A percentile compares a stretch with the other conserved stretches of the same genome.
These are phyloP conservation scores for Phoxinus dragarum DNA, from an alignment of 2,797 vertebrate species.

Conservation along the genomic window DNA sequence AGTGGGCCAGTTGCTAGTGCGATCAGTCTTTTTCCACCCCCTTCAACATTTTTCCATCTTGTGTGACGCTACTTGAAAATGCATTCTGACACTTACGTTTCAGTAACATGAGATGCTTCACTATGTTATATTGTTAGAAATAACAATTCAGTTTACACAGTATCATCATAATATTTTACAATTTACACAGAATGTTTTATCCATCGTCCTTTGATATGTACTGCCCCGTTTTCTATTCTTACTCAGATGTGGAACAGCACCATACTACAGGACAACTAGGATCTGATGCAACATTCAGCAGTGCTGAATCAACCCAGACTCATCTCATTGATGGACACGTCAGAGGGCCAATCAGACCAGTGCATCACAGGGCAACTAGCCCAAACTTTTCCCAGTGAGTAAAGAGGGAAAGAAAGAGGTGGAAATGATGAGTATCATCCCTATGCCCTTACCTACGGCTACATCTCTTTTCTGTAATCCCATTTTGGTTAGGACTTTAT, in stretches of 20 bases:
- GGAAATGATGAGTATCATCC: background rate
- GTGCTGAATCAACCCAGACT: constrained; percentile 1
- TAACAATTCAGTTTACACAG: background rate
- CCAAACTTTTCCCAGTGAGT: constrained; percentile 67
- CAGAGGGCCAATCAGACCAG: constrained; percentile 62
- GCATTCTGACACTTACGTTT: background rate
- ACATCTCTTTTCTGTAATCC: constrained; percentile 6
- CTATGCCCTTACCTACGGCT: background rate
- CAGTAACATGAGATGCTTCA: background rate
- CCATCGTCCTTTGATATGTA: background rate
- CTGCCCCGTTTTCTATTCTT: background rate
- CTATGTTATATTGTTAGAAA: background rate
- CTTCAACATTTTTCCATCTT: constrained; percentile 1
- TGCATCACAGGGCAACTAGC: constrained; percentile 49
- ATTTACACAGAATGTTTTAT: background rate
- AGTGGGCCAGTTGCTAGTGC: background rate
- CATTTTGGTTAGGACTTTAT: background rate
- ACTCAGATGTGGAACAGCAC: constrained; percentile 50
- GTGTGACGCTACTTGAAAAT: background rate
- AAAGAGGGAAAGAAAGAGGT: constrained; percentile 52
- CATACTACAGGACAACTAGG: constrained; percentile 33
- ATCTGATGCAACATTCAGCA: constrained; percentile 32
- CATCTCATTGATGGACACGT: constrained; percentile 47
- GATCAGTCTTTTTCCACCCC: background rate
- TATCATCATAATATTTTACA: background rate